Percentiles rank a stretch among this genome's conserved stretches.
phyloP scores from a whole-genome alignment of 2,888 invertebrate genomes.

The Nesidiocoris tenuis region DNA sequence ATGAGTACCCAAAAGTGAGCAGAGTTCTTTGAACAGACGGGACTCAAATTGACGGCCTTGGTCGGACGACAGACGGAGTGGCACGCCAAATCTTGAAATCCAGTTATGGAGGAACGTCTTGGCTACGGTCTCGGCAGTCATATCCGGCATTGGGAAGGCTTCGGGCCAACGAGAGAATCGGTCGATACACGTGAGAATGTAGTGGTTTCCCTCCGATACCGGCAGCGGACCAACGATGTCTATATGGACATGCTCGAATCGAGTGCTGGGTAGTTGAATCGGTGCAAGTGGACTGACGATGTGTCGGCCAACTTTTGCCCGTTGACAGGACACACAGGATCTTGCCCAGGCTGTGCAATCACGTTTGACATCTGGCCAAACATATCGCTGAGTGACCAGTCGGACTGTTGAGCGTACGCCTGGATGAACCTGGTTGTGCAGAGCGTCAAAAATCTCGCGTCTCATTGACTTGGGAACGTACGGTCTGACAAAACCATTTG shows the following conservation, averaged over 20 bases:
- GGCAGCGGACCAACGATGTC: slow-evolving; percentile 52
- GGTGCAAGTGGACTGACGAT: slow-evolving; percentile 50
- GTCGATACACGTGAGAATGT: slow-evolving; percentile 53
- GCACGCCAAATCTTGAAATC: slow-evolving; percentile 55
- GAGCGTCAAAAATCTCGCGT: slow-evolving; percentile 39
- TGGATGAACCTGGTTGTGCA: slow-evolving; percentile 52
- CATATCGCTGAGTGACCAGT: slow-evolving; percentile 53
- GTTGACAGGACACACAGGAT: slow-evolving; percentile 53
- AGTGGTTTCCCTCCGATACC: slow-evolving; percentile 48
- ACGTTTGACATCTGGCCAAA: slow-evolving; percentile 54
- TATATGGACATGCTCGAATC: slow-evolving; percentile 53
- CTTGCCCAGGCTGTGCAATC: slow-evolving; percentile 53
- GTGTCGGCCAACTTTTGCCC: slow-evolving; percentile 53
- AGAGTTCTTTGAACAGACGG: slow-evolving; percentile 50
- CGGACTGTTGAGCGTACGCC: slow-evolving; percentile 50
- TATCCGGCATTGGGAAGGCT: slow-evolving; percentile 53
- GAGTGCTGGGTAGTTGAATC: slow-evolving; percentile 49
- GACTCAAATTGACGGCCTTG: slow-evolving; percentile 54
- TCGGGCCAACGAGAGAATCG: slow-evolving; percentile 55
- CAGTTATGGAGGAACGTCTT: slow-evolving; percentile 53
- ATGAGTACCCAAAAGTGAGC: slow-evolving; percentile 11
- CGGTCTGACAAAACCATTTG: slow-evolving; percentile 30
- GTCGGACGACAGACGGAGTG: slow-evolving; percentile 53
- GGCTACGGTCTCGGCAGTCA: slow-evolving; percentile 54
- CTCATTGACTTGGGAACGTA: slow-evolving; percentile 41